Base-by-base conservation (phyloP, 1,140 invertebrate species). In the Neoseiulus cucumeris region DNA sequence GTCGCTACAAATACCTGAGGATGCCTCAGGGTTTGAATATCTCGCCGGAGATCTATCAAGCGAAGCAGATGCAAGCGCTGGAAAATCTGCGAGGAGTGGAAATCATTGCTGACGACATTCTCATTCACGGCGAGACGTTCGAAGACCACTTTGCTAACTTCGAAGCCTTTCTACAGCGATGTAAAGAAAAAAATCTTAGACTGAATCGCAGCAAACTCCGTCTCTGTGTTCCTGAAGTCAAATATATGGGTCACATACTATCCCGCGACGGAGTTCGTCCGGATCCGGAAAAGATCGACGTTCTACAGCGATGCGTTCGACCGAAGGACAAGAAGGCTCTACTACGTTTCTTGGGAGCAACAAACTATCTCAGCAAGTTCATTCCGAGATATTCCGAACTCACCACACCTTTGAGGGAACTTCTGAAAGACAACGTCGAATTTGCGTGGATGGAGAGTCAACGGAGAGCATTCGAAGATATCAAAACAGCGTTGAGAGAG, bases 341-440 rank as follows among this genome's bases (percentile, higher is more conserved):
- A 33, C 64, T 72, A 67, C 66, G 69, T 41, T 72, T 75, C 20
- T 44, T 77, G 25, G 74, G 72, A 39, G 70, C 76, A 64, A 66
- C 75, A 0, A 77, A 69, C 18, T 77, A 77, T 67, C 64, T 77
- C 17, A 51, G 65, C 17, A 75, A 71, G 68, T 75, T 72, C 64
- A 51, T 70, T 0, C 70, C 70, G 7, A 74, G 78, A 68, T 70
- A 75, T 18, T 74, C 76, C 18, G 68, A 74, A 41, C 30, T 71
- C 7, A 68, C 67, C 7, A 41, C 65, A 20, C 71, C 71, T 1
- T 64, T 74, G 9, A 28, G 70, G 5, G 28, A 33, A 9, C 64
- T 75, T 12, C 68, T 66, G 14, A 69, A 66, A 18, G 69, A 71
- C 39, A 59, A 68, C 39, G 17, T 42, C 9, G 25, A 44, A 14